Evolutionary conservation across 2,797 vertebrate genomes (phyloP).

Genomic region (Acridotheres tristis): DNA sequence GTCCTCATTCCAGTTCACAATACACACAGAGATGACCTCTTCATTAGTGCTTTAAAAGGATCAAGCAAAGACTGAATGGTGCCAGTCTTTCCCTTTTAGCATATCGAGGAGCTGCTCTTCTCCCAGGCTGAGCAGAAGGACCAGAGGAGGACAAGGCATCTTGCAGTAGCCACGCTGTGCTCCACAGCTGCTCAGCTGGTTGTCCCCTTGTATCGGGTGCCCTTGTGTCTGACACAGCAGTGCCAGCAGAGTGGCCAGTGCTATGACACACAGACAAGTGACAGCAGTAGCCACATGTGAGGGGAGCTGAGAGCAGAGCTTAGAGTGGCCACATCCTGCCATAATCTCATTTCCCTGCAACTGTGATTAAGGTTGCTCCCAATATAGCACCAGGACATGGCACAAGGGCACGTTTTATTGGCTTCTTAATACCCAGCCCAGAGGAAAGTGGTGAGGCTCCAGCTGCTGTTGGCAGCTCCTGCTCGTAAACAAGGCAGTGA

Average conservation of each 20-base stretch:
- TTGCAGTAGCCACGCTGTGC: rapidly evolving
- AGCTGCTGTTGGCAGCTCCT: neutral
- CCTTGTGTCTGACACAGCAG: neutral
- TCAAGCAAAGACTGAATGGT: neutral
- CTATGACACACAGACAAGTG: neutral
- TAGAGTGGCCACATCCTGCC: neutral
- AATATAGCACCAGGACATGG: neutral
- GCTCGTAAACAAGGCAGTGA: neutral
- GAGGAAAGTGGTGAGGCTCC: neutral
- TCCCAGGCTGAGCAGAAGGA: neutral
- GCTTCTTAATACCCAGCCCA: neutral
- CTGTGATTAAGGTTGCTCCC: constrained; percentile 19
- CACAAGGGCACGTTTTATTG: neutral
- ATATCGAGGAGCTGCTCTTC: neutral
- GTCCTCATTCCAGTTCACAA: neutral
- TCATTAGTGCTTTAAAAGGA: neutral
- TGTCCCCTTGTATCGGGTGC: rapidly evolving
- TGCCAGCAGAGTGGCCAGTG: rapidly evolving
- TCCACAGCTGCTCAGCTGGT: neutral
- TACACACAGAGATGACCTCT: neutral
- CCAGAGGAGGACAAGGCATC: neutral
- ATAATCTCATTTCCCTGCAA: constrained; percentile 13
- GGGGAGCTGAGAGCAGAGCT: neutral
- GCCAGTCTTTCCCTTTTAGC: neutral
- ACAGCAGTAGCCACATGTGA: neutral